Percentiles rank a stretch among this genome's conserved stretches.
Evolutionary conservation across 2,113 vertebrate species (phyloP).

Genomic region (Condylura cristata): DNA sequence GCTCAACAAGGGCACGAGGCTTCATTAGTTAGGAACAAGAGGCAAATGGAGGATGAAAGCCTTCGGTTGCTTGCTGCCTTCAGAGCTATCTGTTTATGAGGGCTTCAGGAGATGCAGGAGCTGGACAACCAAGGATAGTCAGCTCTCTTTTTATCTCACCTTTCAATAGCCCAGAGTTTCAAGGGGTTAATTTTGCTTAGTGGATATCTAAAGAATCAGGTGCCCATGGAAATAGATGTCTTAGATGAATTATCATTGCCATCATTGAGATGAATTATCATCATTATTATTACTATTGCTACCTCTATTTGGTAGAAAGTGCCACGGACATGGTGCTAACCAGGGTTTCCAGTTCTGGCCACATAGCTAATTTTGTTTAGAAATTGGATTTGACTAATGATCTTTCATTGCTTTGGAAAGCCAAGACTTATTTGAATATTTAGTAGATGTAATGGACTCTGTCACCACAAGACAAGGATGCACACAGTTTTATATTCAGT

Average conservation of each 20-base stretch:
- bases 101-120: rapidly evolving
- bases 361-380: neutral
- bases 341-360: neutral
- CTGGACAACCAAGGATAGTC: rapidly evolving
- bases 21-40: conserved; percentile 80
- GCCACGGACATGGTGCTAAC: neutral
- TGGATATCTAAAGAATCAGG: neutral
- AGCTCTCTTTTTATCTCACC: neutral
- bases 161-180: neutral
- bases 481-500: neutral
- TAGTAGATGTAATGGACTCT: neutral
- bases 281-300: neutral
- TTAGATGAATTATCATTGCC: neutral
- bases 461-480: neutral
- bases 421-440: neutral
- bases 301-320: neutral
- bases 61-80: rapidly evolving
- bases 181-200: neutral
- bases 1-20: conserved; percentile 58
- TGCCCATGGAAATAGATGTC: neutral
- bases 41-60: neutral
- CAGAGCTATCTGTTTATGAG: neutral
- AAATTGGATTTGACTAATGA: neutral
- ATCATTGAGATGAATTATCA: neutral
- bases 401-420: neutral